Conservation (phyloP, 2,113 vertebrate genomes). For the Epinephelus fuscoguttatus region DNA sequence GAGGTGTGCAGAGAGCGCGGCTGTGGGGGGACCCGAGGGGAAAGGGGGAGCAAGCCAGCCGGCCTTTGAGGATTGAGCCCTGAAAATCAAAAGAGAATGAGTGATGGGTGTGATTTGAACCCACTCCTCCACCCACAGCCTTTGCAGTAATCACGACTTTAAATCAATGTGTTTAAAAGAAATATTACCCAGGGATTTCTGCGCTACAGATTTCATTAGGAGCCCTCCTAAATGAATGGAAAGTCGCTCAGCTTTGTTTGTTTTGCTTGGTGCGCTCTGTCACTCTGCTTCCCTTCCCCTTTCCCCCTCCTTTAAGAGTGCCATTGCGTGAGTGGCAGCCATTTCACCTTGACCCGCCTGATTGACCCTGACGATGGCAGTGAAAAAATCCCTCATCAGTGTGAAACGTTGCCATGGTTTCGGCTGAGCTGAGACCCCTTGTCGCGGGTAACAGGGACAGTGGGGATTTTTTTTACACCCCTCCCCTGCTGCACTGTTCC, state of each 20-base stretch:
- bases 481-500: constrained; percentile 30
- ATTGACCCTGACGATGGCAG: constrained; percentile 63
- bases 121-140: constrained; percentile 33
- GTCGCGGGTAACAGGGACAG: constrained; percentile 34
- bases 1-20: constrained; percentile 62
- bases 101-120: constrained; percentile 74
- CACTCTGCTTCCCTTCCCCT: constrained; percentile 28
- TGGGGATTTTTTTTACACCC: constrained; percentile 46
- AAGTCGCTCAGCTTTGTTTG: constrained; percentile 64
- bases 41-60: not conserved
- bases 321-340: constrained; percentile 68
- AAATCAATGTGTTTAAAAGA: constrained; percentile 67
- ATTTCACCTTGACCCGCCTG: constrained; percentile 76
- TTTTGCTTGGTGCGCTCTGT: constrained; percentile 56
- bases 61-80: constrained; percentile 59
- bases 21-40: constrained; percentile 34
- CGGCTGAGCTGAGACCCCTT: constrained; percentile 66
- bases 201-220: constrained; percentile 56
- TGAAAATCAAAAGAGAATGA: constrained; percentile 74
- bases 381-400: constrained; percentile 70
- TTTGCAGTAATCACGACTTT: constrained; percentile 71
- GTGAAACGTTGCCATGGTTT: constrained; percentile 76
- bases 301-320: constrained; percentile 37
- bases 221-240: constrained; percentile 41
- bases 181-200: constrained; percentile 57